Conservation (phyloP, 2,797 vertebrate species). For the Sciurus carolinensis region DNA sequence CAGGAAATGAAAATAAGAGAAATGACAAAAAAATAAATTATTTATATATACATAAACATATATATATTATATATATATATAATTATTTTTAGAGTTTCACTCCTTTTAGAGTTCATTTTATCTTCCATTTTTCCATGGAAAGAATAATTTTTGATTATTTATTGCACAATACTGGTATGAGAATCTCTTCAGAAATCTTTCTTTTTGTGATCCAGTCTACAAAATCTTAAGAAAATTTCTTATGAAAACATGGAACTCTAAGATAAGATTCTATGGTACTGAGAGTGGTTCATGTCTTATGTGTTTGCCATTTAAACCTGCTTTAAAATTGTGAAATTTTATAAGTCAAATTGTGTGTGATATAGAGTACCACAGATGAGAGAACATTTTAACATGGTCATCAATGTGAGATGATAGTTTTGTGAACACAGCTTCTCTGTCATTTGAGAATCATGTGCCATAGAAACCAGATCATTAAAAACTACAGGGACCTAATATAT, state of each 20-base stretch:
- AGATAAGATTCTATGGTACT: not conserved
- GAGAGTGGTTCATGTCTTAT: not conserved
- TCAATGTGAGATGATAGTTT: not conserved
- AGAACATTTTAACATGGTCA: not conserved
- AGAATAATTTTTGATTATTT: not conserved
- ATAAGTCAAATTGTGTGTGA: not conserved
- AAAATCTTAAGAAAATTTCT: not conserved
- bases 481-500: not conserved
- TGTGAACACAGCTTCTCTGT: not conserved
- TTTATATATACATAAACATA: too few relatives aligned
- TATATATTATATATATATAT: too few relatives aligned
- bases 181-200: not conserved
- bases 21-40: not conserved
- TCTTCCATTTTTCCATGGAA: not conserved
- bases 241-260: not conserved
- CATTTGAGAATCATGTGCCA: not conserved
- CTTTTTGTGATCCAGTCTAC: not conserved
- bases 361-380: not conserved
- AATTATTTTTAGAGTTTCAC: not conserved
- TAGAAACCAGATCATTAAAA: not conserved
- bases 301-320: not conserved
- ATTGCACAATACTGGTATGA: not conserved
- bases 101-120: not conserved
- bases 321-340: not conserved
- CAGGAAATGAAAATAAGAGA: not conserved